Conservation (phyloP, 2,888 invertebrate species). For the Liposcelis brunnea region DNA sequence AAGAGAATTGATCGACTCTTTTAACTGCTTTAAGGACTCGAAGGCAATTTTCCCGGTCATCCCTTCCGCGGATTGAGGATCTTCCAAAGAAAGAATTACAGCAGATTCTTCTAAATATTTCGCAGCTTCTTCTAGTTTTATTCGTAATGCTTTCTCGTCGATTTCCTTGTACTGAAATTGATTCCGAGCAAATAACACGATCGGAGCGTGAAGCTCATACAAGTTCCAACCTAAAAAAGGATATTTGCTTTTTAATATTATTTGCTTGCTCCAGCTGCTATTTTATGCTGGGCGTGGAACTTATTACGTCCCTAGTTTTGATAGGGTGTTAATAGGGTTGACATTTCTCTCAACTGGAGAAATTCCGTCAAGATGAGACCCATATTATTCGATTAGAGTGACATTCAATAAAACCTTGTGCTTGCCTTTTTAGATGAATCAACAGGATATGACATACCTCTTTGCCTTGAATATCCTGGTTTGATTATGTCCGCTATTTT, state of each 20-base stretch:
- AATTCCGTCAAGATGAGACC: too few relatives aligned
- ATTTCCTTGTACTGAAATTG: constrained; percentile 19
- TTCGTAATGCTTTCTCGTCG: constrained; percentile 17
- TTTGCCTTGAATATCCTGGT: constrained; percentile 24
- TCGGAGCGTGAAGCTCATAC: constrained; percentile 26
- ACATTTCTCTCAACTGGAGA: too few relatives aligned
- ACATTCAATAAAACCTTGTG: too few relatives aligned
- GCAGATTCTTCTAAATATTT: constrained; percentile 19
- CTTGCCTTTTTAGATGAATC: too few relatives aligned
- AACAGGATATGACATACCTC: constrained; percentile 22
- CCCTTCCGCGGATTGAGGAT: constrained; percentile 21
- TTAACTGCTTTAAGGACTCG: constrained; percentile 28
- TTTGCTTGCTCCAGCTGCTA: too few relatives aligned
- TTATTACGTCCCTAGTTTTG: too few relatives aligned
- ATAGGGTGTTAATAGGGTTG: too few relatives aligned
- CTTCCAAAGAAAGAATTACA: constrained; percentile 21
- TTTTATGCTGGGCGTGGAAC: too few relatives aligned
- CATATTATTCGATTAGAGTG: too few relatives aligned
- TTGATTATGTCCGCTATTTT: constrained; percentile 23
- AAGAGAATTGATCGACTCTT: constrained; percentile 14
- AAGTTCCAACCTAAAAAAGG: constrained; percentile 22
- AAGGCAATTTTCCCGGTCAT: constrained; percentile 18
- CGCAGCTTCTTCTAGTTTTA: constrained; percentile 19
- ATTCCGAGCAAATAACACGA: constrained; percentile 21
- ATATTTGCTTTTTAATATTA: too few relatives aligned